Conservation (phyloP, 2,888 invertebrate genomes). For the Cryptus viduatorius region DNA sequence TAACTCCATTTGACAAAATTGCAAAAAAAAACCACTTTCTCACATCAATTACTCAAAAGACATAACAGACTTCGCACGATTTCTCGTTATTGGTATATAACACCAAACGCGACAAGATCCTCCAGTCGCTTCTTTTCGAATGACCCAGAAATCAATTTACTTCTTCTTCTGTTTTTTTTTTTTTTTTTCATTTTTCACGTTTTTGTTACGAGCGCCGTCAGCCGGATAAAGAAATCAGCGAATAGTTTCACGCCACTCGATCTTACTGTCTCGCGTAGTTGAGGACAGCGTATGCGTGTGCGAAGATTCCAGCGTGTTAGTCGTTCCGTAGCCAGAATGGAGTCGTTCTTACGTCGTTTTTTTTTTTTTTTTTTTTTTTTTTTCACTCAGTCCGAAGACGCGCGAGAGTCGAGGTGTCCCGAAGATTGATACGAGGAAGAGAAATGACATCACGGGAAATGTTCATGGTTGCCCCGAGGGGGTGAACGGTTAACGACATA, state of each 20-base stretch:
- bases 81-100: constrained; percentile 3
- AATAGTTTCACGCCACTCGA: constrained; percentile 51
- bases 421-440: constrained; percentile 49
- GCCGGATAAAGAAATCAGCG: constrained; percentile 38
- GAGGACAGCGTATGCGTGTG: too few species aligned
- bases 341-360: neutral
- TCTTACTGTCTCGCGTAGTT: constrained; percentile 12
- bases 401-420: constrained; percentile 14
- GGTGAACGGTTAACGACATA: constrained; percentile 34
- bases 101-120: neutral
- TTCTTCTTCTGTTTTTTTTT: neutral
- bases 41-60: neutral
- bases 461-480: constrained; percentile 25
- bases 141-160: constrained; percentile 35
- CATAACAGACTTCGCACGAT: constrained; percentile 21
- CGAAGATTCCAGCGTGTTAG: neutral
- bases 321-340: neutral
- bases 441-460: constrained; percentile 45
- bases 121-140: neutral
- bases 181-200: neutral
- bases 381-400: neutral
- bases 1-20: neutral
- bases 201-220: constrained; percentile 7
- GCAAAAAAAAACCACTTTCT: constrained; percentile 6
- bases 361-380: neutral